Conservation (phyloP, 2,888 invertebrate species). For the Hoplodrina blanda region DNA sequence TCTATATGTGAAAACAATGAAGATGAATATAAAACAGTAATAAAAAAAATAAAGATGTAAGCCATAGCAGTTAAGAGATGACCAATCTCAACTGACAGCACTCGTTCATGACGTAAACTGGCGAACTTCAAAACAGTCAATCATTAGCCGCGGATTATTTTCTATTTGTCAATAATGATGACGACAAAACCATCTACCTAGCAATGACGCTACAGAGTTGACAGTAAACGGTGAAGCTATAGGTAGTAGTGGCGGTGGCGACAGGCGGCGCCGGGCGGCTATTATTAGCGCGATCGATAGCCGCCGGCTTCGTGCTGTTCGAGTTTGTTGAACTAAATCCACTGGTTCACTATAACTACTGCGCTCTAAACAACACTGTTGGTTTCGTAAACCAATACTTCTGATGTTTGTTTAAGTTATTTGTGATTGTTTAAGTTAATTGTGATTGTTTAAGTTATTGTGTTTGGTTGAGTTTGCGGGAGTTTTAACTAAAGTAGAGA, state of each 20-base stretch:
- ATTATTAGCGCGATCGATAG: conserved; percentile 62
- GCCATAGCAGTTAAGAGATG: too few species aligned
- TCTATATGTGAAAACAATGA: too few species aligned
- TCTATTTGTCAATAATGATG: neutral
- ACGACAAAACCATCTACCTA: neutral
- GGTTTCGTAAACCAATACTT: neutral
- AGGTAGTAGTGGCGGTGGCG: conserved; percentile 34
- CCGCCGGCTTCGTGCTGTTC: conserved; percentile 39
- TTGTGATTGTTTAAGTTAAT: neutral
- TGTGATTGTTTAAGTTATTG: too few species aligned
- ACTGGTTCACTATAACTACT: conserved; percentile 32
- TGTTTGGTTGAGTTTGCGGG: neutral
- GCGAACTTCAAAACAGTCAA: too few species aligned
- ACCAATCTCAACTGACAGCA: too few species aligned
- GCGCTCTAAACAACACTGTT: conserved; percentile 30
- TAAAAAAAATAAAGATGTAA: too few species aligned
- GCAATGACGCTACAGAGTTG: neutral
- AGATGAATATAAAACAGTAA: too few species aligned
- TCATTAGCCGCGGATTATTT: too few species aligned
- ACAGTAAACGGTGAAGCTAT: neutral
- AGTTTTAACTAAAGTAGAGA: too few species aligned
- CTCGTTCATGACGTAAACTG: too few species aligned
- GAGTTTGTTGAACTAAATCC: conserved; percentile 65
- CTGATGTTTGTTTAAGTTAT: neutral
- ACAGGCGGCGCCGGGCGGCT: conserved; percentile 65